Conservation (phyloP, 1,140 invertebrate species). For the Ectropis grisescens region DNA sequence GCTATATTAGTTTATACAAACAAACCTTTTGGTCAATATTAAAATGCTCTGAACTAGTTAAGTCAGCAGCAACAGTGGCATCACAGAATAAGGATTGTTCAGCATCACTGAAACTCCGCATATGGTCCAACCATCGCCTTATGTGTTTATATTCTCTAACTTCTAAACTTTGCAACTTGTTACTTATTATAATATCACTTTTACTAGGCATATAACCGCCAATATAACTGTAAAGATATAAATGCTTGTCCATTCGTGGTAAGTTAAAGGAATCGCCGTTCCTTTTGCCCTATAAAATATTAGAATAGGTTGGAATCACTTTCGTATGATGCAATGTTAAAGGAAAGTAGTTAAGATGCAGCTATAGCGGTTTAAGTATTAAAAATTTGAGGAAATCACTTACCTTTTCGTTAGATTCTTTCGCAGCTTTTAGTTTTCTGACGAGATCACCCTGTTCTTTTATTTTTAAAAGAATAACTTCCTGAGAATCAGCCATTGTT, state of each 20-base stretch:
- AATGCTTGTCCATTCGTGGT: slow-evolving; percentile 42
- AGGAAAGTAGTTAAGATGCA: no score
- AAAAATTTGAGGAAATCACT: no score
- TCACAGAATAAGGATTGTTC: slow-evolving; percentile 59
- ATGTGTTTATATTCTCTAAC: slow-evolving; percentile 60
- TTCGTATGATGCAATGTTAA: slow-evolving; percentile 24
- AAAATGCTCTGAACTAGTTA: slow-evolving; percentile 22
- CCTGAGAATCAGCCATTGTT: slow-evolving; percentile 49
- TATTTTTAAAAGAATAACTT: slow-evolving; percentile 76
- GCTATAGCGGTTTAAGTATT: no score
- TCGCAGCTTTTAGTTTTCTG: slow-evolving; percentile 83
- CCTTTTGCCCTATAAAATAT: slow-evolving; percentile 43
- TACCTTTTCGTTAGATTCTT: slow-evolving; percentile 81
- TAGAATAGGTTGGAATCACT: slow-evolving; percentile 2
- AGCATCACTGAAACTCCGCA: slow-evolving; percentile 68
- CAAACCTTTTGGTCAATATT: slow-evolving; percentile 54
- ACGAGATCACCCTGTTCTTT: slow-evolving; percentile 87
- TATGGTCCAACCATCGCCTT: slow-evolving; percentile 73
- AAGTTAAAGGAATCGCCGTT: slow-evolving; percentile 25
- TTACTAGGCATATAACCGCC: slow-evolving; percentile 68
- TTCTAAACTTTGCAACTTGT: slow-evolving; percentile 40
- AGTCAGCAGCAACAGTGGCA: no score
- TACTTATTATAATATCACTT: slow-evolving; percentile 65
- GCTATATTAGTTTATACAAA: slow-evolving; percentile 6
- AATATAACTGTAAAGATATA: slow-evolving; percentile 71